A percentile compares a stretch with the other conserved stretches of the same genome.
These are phyloP conservation scores for Diorhabda carinulata DNA, from an alignment of 1,140 invertebrate species.

Conservation along the genomic window DNA sequence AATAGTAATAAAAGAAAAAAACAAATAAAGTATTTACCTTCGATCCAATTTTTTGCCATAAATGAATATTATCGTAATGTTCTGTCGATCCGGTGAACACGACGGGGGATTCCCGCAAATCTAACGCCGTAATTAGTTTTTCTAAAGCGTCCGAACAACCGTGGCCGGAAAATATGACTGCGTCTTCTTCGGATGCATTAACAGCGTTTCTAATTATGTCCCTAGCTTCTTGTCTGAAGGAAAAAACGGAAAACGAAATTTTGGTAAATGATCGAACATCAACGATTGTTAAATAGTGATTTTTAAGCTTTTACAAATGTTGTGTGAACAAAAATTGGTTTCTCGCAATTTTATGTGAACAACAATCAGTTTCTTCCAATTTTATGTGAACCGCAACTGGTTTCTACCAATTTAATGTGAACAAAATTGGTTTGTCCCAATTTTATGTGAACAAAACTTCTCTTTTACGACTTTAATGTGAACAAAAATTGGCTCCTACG, in stretches of 20 bases:
- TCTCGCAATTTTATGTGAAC: no score
- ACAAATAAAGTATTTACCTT: conserved; percentile 55
- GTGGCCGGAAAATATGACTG: conserved; percentile 75
- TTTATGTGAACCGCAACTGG: no score
- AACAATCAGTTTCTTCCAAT: no score
- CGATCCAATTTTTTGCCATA: conserved; percentile 77
- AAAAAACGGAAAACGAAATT: conserved; percentile 14
- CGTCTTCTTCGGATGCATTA: conserved; percentile 78
- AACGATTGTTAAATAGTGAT: no score
- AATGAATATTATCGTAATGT: conserved; percentile 77
- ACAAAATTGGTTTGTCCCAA: no score
- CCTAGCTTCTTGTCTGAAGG: conserved; percentile 71
- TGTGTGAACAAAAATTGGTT: no score
- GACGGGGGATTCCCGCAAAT: conserved; percentile 59
- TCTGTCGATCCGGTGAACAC: conserved; percentile 84
- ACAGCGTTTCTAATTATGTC: conserved; percentile 77
- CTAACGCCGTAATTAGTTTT: conserved; percentile 63
- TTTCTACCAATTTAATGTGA: no score
- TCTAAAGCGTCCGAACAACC: conserved; percentile 70
- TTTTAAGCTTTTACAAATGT: no score
- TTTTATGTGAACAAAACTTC: no score
- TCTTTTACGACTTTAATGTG: no score
- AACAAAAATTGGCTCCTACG: no score
- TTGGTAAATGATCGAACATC: no score
- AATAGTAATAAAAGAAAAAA: neutral